Percentiles rank a stretch among this genome's conserved stretches.
Evolutionary conservation across 2,113 vertebrate genomes (phyloP).

Genomic region (Oncorhynchus nerka): DNA sequence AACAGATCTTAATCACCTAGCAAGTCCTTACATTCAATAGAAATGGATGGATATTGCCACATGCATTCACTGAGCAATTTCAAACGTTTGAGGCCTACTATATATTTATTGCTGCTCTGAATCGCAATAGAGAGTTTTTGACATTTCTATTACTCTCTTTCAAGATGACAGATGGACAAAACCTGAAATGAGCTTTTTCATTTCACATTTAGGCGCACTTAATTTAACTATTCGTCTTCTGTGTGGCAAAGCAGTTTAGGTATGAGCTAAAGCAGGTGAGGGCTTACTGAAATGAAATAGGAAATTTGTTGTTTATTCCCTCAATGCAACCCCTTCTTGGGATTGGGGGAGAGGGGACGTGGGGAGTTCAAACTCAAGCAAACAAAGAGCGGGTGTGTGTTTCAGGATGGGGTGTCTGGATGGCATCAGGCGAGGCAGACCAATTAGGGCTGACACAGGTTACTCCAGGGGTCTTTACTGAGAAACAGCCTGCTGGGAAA

Average conservation of each 20-base stretch:
- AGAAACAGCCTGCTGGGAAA: slow-evolving; percentile 57
- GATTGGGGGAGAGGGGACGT: slow-evolving; percentile 28
- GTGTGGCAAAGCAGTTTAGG: slow-evolving; percentile 87
- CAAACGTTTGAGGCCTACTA: not conserved
- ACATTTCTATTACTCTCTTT: slow-evolving; percentile 26
- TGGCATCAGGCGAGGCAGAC: slow-evolving; percentile 80
- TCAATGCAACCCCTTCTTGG: slow-evolving; percentile 35
- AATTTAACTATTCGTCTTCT: slow-evolving; percentile 79
- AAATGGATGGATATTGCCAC: not conserved
- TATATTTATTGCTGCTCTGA: no score
- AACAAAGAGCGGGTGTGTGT: slow-evolving; percentile 92
- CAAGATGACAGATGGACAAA: slow-evolving; percentile 44
- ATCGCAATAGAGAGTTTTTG: not conserved
- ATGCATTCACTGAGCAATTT: slow-evolving; percentile 21
- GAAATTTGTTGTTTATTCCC: slow-evolving; percentile 81
- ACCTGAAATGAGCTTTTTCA: slow-evolving; percentile 49
- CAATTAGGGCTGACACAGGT: slow-evolving; percentile 89
- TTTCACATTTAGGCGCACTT: slow-evolving; percentile 59
- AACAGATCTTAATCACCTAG: slow-evolving; percentile 40
- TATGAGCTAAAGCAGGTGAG: slow-evolving; percentile 85
- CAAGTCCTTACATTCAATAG: not conserved
- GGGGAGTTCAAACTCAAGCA: slow-evolving; percentile 45
- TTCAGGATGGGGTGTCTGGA: slow-evolving; percentile 84
- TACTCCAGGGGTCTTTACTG: slow-evolving; percentile 84
- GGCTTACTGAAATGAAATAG: slow-evolving; percentile 77